These are phyloP conservation scores for Muntiacus reevesi DNA, from an alignment of 2,113 vertebrate species.

Conservation along the genomic window DNA sequence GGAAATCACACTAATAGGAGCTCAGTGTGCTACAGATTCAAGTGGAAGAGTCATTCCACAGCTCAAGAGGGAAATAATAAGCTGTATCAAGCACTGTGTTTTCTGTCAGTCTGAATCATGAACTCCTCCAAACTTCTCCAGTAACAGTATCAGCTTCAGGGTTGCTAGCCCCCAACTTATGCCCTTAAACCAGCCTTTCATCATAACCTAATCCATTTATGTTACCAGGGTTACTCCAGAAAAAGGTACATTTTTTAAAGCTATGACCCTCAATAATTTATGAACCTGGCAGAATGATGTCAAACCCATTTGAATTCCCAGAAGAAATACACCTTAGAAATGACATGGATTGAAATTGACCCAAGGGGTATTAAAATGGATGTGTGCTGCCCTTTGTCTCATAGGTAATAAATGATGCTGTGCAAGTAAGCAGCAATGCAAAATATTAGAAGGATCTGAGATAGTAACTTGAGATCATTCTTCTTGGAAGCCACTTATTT, in stretches of 20 bases:
- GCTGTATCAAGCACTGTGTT: neutral
- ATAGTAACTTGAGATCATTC: neutral
- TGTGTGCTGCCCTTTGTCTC: neutral
- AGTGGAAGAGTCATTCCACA: neutral
- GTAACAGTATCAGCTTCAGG: neutral
- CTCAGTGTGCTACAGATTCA: neutral
- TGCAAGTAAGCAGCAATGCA: neutral
- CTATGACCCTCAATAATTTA: neutral
- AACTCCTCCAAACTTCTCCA: neutral
- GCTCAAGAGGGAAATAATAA: neutral
- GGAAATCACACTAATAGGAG: neutral
- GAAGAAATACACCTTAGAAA: slow-evolving; percentile 25
- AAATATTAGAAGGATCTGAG: neutral
- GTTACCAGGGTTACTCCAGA: neutral
- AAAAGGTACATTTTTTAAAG: neutral
- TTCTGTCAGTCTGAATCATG: neutral
- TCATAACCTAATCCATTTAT: neutral
- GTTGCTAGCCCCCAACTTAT: neutral
- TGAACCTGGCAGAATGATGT: neutral
- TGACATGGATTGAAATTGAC: neutral
- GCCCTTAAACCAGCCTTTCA: neutral
- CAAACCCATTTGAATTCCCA: neutral
- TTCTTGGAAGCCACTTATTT: neutral
- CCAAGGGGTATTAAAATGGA: neutral
- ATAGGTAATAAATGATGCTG: neutral